Percentiles rank a stretch among this genome's conserved stretches.
These are phyloP conservation scores for Pterostichus madidus DNA, from an alignment of 2,888 invertebrate genomes.

Conservation along the genomic window DNA sequence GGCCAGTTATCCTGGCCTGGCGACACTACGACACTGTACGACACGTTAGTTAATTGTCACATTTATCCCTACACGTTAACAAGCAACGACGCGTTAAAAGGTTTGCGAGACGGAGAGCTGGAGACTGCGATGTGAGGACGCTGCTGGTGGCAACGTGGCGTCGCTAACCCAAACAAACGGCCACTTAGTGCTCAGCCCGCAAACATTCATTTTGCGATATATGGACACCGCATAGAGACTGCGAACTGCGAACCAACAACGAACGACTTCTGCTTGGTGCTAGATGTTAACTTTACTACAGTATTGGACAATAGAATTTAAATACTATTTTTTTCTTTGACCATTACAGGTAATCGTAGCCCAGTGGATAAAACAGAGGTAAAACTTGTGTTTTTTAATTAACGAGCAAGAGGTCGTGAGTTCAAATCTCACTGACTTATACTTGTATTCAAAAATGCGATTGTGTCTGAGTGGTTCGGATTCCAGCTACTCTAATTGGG, in stretches of 20 bases:
- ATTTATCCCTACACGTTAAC: slow-evolving; percentile 74
- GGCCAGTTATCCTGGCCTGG: background rate
- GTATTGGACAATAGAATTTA: background rate
- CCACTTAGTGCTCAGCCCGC: slow-evolving; percentile 76
- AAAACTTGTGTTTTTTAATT: no score
- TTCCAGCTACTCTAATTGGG: no score
- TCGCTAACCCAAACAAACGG: slow-evolving; percentile 76
- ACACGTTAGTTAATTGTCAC: slow-evolving; percentile 68
- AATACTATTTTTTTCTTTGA: background rate
- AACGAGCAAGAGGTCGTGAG: no score
- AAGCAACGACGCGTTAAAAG: slow-evolving; percentile 76
- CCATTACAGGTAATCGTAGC: no score
- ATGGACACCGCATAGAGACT: slow-evolving; percentile 69
- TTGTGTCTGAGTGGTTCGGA: no score
- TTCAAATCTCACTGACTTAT: no score
- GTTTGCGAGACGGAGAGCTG: slow-evolving; percentile 68
- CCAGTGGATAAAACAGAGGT: no score
- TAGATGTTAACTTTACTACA: background rate
- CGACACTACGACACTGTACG: background rate
- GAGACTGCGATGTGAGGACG: slow-evolving; percentile 67
- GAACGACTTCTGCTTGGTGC: slow-evolving; percentile 3
- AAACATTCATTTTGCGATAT: slow-evolving; percentile 73
- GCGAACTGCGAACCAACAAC: slow-evolving; percentile 13
- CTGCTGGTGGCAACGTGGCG: no score
- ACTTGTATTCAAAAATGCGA: no score